Percentiles rank a stretch among this genome's conserved stretches.
These are phyloP conservation scores for Reinhardtius hippoglossoides DNA, from an alignment of 2,113 vertebrate genomes.

Conservation along the genomic window DNA sequence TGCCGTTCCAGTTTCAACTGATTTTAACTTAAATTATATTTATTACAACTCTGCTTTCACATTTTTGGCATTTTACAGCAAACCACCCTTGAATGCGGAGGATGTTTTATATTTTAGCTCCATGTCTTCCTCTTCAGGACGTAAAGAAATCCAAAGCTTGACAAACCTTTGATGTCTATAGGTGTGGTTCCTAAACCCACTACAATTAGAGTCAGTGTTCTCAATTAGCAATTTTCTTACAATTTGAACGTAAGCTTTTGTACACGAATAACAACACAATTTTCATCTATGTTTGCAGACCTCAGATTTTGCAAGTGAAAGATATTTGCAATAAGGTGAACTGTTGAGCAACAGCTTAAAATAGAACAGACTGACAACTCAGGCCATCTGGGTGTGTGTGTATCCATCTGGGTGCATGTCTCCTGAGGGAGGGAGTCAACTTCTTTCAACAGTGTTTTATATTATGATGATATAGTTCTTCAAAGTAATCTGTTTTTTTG, in stretches of 20 bases:
- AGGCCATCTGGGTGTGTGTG: constrained; percentile 65
- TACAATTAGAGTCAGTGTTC: neutral
- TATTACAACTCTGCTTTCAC: neutral
- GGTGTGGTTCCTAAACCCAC: neutral
- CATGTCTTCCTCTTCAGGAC: neutral
- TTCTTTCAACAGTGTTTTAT: constrained; percentile 45
- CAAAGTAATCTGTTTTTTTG: constrained; percentile 17
- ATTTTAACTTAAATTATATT: too few relatives aligned
- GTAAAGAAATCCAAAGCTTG: neutral
- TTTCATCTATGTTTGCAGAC: constrained; percentile 20
- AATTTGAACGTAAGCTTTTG: neutral
- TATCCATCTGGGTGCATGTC: constrained; percentile 66
- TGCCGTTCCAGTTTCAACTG: too few relatives aligned
- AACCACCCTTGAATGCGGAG: neutral
- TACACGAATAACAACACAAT: constrained; percentile 7
- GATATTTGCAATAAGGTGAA: constrained; percentile 40
- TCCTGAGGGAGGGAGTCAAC: constrained; percentile 59
- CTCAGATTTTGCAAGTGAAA: constrained; percentile 22
- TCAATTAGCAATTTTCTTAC: neutral
- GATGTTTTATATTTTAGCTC: neutral
- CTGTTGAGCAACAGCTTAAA: constrained; percentile 52
- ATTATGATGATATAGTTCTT: constrained; percentile 30
- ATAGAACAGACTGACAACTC: constrained; percentile 52
- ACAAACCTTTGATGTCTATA: neutral
- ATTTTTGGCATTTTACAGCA: neutral